Base-by-base conservation (phyloP, 2,113 vertebrate species). In the Seriola aureovittata region DNA sequence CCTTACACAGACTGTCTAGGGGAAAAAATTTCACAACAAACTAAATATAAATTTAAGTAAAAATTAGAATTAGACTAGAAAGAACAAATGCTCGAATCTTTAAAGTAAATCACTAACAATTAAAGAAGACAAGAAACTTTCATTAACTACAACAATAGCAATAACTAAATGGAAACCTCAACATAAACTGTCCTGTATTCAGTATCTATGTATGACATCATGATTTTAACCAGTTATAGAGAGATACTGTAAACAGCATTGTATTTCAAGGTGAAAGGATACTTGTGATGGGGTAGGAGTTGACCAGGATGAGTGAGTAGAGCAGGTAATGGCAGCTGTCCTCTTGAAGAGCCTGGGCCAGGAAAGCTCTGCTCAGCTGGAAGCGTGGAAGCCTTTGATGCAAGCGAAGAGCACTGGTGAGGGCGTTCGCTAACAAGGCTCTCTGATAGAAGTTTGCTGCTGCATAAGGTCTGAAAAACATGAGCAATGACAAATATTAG, bases 301-400 rank as follows among this genome's bases (percentile, higher is more conserved):
- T 99, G 90, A 99, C 98, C 80, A 99, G 97, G 92, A 99, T 99
- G 89, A 99, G 97, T 0, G 98, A 99, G 88, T 98, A 99, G 8
- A 99, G 86, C 88, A 99, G 96, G 91, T 99, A 99, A 89, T 99
- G 98, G 85, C 98, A 99, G 96, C 98, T 99, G 92, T 99, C 98
- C 79, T 99, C 98, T 84, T 98, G 93, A 71, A 99, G 94, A 55
- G 97, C 98, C 93, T 99, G 97, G 12, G 96, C 96, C 90, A 99
- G 91, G 91, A 99, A 99, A 0, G 96, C 96, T 91, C 98, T 94
- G 92, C 97, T 99, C 57, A 99, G 85, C 95, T 99, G 98, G 85
- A 99, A 99, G 91, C 96, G 97, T 0, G 98, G 97, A 25, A 99
- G 95, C 75, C 98, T 94, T 84, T 99, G 98, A 87, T 99, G 98